Evolutionary conservation across 2,888 invertebrate species (phyloP), one percentile per base, ranked within the genome.

Genomic region (Ormyrus rosae): DNA sequence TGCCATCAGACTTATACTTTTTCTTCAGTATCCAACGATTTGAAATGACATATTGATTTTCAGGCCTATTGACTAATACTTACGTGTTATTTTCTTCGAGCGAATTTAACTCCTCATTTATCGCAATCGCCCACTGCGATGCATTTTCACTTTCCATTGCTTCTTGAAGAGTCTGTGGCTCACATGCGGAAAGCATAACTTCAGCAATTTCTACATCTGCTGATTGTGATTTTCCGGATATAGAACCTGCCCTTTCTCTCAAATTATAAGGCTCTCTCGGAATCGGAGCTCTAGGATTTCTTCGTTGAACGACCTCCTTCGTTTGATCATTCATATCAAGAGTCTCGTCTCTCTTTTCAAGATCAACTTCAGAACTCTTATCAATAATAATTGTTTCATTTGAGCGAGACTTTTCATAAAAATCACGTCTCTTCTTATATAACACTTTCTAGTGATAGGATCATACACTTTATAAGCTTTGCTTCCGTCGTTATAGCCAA

Each of bases 401-500:
- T 34, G 67, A 55, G 46, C 68, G 9, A 10, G 50, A 48, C 0
- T 10, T 64, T 60, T 81, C 72, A 61, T 69, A 13, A 60, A 82
- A 79, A 8, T 69, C 81, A 85, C 82, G 72, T 85, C 83, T 67
- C 80, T 73, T 60, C 70, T 77, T 34, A 82, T 71, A n/a, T 67
- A 70, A 7, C 83, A 71, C 77, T 68, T 84, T 63, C 78, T 72
- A 19, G 48, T 81, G 10, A 78, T 19, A 9, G 85, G 85, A 70
- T 85, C 83, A 81, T 81, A 85, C 11, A 84, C 82, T 56, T 85
- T 85, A 50, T 88, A 87, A n/a, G 87, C 88, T 7, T 80, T 83
- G 11, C 85, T 81, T 2, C 85, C 84, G 10, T 82, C 83, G 10
- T 71, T 81, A 85, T 89, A 88, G 0, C 88, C 87, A 11, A 89